A percentile compares a stretch with the other conserved stretches of the same genome.
phyloP scores from a whole-genome alignment of 2,888 invertebrate genomes.

The Dyspetes luteomarginatus region DNA sequence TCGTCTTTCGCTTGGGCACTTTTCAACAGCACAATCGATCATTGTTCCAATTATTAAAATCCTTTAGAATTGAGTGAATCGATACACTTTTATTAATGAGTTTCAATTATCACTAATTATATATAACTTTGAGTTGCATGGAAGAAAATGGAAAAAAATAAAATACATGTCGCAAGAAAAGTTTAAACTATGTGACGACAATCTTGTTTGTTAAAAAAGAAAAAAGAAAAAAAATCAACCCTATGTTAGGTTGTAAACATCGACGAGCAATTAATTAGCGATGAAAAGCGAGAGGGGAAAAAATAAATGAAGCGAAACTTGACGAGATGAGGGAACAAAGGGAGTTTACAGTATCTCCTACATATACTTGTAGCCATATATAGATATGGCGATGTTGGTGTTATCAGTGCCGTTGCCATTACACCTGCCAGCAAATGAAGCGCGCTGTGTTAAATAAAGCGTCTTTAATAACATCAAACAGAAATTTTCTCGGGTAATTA shows the following conservation, averaged over 20 bases:
- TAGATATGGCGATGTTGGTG: constrained; percentile 22
- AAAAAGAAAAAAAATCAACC: too few relatives aligned
- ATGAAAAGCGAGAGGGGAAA: constrained; percentile 7
- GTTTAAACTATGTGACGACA: too few relatives aligned
- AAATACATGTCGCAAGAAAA: background rate
- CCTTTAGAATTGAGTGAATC: too few relatives aligned
- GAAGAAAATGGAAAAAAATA: background rate
- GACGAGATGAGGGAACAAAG: constrained; percentile 33
- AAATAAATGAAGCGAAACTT: background rate
- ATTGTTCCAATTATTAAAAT: too few relatives aligned
- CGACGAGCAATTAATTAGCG: constrained; percentile 43
- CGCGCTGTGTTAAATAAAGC: constrained; percentile 75
- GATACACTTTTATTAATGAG: too few relatives aligned
- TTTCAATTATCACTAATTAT: background rate
- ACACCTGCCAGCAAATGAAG: constrained; percentile 70
- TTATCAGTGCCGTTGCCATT: constrained; percentile 38
- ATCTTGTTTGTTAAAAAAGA: too few relatives aligned
- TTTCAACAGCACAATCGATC: background rate
- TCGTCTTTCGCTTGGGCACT: background rate
- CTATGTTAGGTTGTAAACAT: constrained; percentile 19
- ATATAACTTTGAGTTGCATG: background rate
- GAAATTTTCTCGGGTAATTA: constrained; percentile 68
- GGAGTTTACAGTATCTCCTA: background rate
- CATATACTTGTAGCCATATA: background rate
- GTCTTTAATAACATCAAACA: constrained; percentile 74